These are phyloP conservation scores for Odontocolon sp. DNA, from an alignment of 2,888 invertebrate species.

Conservation along the genomic window DNA sequence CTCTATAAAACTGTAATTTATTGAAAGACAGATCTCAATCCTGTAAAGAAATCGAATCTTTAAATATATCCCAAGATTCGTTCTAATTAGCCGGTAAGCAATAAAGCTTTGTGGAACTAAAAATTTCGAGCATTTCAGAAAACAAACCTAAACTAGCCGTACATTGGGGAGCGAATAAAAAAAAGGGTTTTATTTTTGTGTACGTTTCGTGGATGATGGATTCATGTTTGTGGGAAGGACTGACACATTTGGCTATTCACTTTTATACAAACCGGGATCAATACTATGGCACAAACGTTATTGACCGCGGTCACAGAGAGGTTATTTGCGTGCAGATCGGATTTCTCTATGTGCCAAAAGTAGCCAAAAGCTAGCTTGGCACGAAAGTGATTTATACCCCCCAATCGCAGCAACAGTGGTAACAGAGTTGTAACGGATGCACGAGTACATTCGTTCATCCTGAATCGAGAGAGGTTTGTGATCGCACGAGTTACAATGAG, in stretches of 20 bases:
- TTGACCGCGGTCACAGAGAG: background rate
- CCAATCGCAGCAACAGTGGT: background rate
- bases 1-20: no score
- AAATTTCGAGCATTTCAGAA: no score
- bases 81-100: slow-evolving; percentile 56
- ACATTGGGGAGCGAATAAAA: background rate
- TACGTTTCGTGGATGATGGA: background rate
- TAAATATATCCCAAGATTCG: slow-evolving; percentile 70
- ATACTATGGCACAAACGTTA: background rate
- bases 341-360: slow-evolving; percentile 32
- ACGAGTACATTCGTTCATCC: background rate
- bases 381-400: slow-evolving; percentile 26
- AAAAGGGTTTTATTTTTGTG: background rate
- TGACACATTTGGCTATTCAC: background rate
- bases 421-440: background rate
- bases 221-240: no score
- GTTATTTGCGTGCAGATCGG: slow-evolving; percentile 2
- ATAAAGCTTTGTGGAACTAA: no score
- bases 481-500: slow-evolving; percentile 14
- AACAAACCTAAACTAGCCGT: background rate
- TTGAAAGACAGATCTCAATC: no score
- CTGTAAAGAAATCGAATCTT: slow-evolving; percentile 71
- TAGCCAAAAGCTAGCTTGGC: slow-evolving; percentile 13
- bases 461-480: background rate
- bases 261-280: background rate